phyloP scores from a whole-genome alignment of 1,140 invertebrate species.

The Muscidifurax raptorellus region DNA sequence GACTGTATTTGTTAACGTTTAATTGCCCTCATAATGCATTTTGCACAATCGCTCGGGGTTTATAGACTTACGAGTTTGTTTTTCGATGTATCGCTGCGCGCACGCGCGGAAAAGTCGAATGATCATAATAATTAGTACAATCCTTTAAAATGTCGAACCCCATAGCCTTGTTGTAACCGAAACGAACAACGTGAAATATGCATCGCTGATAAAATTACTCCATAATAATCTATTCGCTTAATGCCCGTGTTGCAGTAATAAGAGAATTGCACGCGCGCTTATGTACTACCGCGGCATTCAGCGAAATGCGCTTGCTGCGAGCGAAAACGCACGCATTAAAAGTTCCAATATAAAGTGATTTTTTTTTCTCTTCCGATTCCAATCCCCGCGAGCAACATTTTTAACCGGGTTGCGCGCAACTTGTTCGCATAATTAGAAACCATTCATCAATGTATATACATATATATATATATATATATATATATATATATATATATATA shows the following conservation, averaged over 20 bases:
- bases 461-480: too few relatives aligned
- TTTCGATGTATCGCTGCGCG: not conserved
- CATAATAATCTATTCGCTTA: conserved; percentile 19
- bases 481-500: too few relatives aligned
- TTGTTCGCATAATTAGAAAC: not conserved
- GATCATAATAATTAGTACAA: conserved; percentile 25
- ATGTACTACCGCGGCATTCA: not conserved
- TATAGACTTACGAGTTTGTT: not conserved
- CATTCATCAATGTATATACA: not conserved
- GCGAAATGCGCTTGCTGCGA: not conserved
- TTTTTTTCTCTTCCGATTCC: not conserved
- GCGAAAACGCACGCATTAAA: not conserved
- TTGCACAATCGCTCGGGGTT: conserved; percentile 4
- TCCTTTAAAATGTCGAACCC: conserved; percentile 6
- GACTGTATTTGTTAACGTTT: conserved; percentile 5
- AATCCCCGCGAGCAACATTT: not conserved
- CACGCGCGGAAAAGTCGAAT: not conserved
- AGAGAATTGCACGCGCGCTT: not conserved
- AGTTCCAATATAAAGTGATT: not conserved
- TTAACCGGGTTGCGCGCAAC: not conserved
- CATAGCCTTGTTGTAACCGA: not conserved
- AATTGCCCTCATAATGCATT: conserved; percentile 23
- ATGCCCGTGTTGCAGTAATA: not conserved
- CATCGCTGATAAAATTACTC: conserved; percentile 27
- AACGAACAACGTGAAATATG: conserved; percentile 23